Evolutionary conservation across 2,888 invertebrate genomes (phyloP), one percentile per base, ranked within the genome.

Genomic region (Limnephilus rhombicus): DNA sequence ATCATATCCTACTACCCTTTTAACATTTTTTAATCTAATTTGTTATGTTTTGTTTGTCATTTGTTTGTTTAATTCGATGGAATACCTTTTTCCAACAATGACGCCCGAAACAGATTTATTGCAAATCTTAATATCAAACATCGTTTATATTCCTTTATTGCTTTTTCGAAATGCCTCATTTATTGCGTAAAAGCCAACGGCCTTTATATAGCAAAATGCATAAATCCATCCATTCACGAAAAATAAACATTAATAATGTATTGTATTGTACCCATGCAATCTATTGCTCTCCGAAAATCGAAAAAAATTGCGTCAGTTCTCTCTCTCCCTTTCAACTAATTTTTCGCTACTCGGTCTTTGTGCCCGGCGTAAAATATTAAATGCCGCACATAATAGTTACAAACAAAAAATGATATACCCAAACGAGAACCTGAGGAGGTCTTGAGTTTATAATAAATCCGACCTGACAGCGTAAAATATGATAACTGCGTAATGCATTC

Each of bases 391-490:
- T 45, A n/a, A 83, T 29, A 82, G 34, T 83, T 49, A 83, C 68
- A 83, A 34, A 89, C 53, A 89, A 82, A 91, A 53, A 91, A 68
- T 68, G 1, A 81, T 91, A 53, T 88, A 45, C 68, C 68, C n/a
- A 41, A 88, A 87, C 53, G 89, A 89, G 81, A 90, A 41, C 68
- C 5, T 5, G 68, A 2, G 24, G 68, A 68, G 24, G 24, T 24
- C 68, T 24, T 85, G 81, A 90, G 90, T 92, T 82, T 81, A 92
- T 92, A 89, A 92, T 91, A 92, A 93, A 93, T 93, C 92, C 91
- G 83, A 41, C 37, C 80, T 92, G 93, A 93, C 93, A 93, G 93
- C 93, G 92, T 93, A 91, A 93, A 93, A 92, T 93, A 93, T 93
- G 92, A 93, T 93, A 91, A 92, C 90, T 93, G 92, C 80, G 90